Percentiles rank a stretch among this genome's conserved stretches.
These are phyloP conservation scores for Catocala nupta DNA, from an alignment of 2,888 invertebrate species.

Conservation along the genomic window DNA sequence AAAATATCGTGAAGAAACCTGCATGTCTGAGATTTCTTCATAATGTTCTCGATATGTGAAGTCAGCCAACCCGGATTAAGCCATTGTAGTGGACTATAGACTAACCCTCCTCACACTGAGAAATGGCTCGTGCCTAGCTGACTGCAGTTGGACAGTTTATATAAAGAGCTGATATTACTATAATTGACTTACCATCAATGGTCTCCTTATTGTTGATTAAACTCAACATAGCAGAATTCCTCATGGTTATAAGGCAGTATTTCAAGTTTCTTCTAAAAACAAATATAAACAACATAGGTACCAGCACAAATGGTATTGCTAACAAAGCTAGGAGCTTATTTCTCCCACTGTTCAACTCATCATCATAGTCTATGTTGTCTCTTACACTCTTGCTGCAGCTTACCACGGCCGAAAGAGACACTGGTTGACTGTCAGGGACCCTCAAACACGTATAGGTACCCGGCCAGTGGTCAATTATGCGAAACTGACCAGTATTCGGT, in stretches of 20 bases:
- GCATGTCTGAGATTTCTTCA: no score
- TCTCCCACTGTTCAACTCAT: constrained; percentile 43
- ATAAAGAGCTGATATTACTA: no score
- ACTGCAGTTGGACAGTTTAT: no score
- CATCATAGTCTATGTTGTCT: constrained; percentile 40
- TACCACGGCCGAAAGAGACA: constrained; percentile 48
- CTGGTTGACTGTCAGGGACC: constrained; percentile 51
- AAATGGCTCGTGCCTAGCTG: no score
- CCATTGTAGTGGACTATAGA: no score
- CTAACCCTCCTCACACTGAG: no score
- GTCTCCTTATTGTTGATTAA: constrained; percentile 80
- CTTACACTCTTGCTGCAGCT: constrained; percentile 55
- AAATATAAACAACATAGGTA: constrained; percentile 58
- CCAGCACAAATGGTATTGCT: constrained; percentile 55
- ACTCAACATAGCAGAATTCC: constrained; percentile 86
- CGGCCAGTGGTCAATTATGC: constrained; percentile 64
- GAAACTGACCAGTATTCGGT: constrained; percentile 54
- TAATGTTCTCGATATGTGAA: no score
- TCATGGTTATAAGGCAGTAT: constrained; percentile 87
- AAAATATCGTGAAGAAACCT: no score
- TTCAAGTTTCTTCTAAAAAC: constrained; percentile 84
- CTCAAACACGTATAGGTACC: constrained; percentile 61
- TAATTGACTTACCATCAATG: constrained; percentile 63
- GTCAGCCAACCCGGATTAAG: no score
- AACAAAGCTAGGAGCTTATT: constrained; percentile 55